Conservation (phyloP, 1,140 invertebrate species). For the Meloidogyne chitwoodi region DNA sequence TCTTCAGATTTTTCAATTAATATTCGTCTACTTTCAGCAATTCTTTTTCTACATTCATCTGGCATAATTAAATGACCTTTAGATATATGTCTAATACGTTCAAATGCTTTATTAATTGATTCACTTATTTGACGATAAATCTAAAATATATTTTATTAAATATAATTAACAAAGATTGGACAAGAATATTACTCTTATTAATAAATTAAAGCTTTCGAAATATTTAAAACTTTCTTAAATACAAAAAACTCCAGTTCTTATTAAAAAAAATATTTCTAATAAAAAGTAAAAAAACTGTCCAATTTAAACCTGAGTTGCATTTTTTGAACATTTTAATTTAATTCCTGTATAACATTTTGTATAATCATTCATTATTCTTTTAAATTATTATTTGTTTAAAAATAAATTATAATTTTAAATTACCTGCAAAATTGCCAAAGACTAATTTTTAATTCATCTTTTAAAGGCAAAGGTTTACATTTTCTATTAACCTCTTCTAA, state of each 20-base stretch:
- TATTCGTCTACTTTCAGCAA: not conserved
- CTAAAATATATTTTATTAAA: not conserved
- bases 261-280: too few species aligned
- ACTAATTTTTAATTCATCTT: not conserved
- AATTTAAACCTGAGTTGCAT: not conserved
- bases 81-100: slow-evolving; percentile 9
- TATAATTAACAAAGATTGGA: not conserved
- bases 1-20: not conserved
- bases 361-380: slow-evolving; percentile 9
- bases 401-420: not conserved
- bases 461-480: slow-evolving; percentile 2
- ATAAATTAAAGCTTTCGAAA: too few species aligned
- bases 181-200: too few species aligned
- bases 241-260: too few species aligned
- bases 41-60: slow-evolving; percentile 1
- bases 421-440: not conserved
- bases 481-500: not conserved
- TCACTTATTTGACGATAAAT: not conserved
- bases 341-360: slow-evolving; percentile 11
- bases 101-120: slow-evolving; percentile 4
- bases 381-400: not conserved
- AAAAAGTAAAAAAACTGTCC: not conserved
- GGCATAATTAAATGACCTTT: slow-evolving; percentile 7
- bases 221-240: too few species aligned
- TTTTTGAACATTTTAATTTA: slow-evolving; percentile 3